phyloP scores from a whole-genome alignment of 2,113 vertebrate genomes.

The Crotalus helleri region DNA sequence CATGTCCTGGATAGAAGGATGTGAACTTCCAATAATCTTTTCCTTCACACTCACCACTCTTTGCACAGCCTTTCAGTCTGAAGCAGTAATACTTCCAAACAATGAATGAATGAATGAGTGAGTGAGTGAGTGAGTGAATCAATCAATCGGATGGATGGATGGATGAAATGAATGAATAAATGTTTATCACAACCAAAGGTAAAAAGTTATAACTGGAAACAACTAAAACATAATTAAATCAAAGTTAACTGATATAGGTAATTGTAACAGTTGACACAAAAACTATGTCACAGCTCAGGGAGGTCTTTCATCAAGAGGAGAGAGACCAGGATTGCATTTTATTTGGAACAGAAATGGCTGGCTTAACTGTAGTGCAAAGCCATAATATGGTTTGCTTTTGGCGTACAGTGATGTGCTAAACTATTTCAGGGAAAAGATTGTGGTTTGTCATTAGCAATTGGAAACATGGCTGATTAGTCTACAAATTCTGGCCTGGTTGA shows the following conservation, averaged over 20 bases:
- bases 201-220: background rate
- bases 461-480: background rate
- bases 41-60: no score
- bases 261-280: background rate
- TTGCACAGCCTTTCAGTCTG: background rate
- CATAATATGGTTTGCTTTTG: background rate
- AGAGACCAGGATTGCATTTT: background rate
- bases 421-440: background rate
- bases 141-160: background rate
- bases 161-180: background rate
- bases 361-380: background rate
- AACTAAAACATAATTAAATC: background rate
- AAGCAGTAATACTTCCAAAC: background rate
- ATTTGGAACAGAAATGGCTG: background rate
- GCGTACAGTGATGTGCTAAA: background rate
- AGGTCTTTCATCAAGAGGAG: background rate
- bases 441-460: background rate
- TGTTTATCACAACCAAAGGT: background rate
- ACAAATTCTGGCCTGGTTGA: background rate
- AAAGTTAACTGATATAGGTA: background rate
- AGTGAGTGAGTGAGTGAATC: background rate
- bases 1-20: no score
- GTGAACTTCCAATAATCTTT: no score
- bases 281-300: background rate
- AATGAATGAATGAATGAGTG: background rate